Conservation (phyloP, 2,888 invertebrate genomes). For the Lepidocyrtinus sp. region DNA sequence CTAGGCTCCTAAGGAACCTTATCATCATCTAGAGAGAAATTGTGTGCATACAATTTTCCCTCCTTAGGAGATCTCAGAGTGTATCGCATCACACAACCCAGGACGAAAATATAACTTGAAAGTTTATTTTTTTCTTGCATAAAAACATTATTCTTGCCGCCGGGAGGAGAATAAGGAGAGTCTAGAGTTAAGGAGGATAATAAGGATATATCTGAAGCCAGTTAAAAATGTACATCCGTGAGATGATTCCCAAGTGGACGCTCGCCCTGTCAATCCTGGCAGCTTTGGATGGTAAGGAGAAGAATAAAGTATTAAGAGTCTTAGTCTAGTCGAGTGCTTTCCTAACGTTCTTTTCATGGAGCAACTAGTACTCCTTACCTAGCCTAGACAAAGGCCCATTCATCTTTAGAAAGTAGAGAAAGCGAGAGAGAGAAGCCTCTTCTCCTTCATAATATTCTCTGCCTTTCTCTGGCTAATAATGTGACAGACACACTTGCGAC, state of each 20-base stretch:
- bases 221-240: conserved; percentile 51
- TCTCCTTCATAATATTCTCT: conserved; percentile 11
- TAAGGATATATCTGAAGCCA: background rate
- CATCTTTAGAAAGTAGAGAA: background rate
- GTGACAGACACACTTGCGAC: conserved; percentile 35
- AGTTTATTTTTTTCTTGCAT: too few relatives aligned
- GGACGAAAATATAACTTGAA: too few relatives aligned
- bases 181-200: conserved; percentile 3
- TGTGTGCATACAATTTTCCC: too few relatives aligned
- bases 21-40: background rate
- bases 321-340: background rate
- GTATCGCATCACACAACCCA: too few relatives aligned
- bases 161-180: background rate
- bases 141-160: too few relatives aligned
- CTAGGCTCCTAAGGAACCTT: too few relatives aligned
- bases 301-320: conserved; percentile 2
- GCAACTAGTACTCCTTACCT: too few relatives aligned
- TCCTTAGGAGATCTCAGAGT: too few relatives aligned
- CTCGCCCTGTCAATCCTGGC: conserved; percentile 64
- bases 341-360: too few relatives aligned
- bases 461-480: conserved; percentile 31
- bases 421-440: background rate
- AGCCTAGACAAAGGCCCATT: too few relatives aligned
- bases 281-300: conserved; percentile 67
- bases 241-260: conserved; percentile 68